Conservation (phyloP, 2,888 invertebrate species). For the Carcina quercana region DNA sequence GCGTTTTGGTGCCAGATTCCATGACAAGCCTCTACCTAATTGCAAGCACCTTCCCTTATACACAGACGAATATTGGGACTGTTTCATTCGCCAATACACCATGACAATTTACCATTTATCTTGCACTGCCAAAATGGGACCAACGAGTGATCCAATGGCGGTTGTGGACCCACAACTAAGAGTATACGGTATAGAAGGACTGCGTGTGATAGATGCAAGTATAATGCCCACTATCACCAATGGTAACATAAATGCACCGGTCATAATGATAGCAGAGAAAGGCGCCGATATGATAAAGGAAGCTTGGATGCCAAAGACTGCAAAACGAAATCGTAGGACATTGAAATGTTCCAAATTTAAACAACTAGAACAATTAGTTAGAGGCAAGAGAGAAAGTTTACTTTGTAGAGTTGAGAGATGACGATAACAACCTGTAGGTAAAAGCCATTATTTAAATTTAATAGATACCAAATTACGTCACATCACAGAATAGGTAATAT, state of each 20-base stretch:
- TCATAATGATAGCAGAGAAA: conserved; percentile 91
- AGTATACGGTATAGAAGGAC: conserved; percentile 84
- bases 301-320: conserved; percentile 71
- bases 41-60: conserved; percentile 85
- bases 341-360: conserved; percentile 34
- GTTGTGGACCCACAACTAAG: conserved; percentile 86
- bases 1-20: conserved; percentile 84
- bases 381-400: conserved; percentile 22
- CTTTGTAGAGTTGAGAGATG: conserved; percentile 45
- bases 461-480: conserved; percentile 25
- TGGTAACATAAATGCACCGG: conserved; percentile 91
- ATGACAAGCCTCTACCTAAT: conserved; percentile 84
- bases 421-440: conserved; percentile 21
- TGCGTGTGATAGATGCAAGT: conserved; percentile 90
- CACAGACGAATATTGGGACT: conserved; percentile 93
- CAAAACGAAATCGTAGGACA: conserved; percentile 34
- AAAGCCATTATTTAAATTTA: conserved; percentile 26
- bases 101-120: conserved; percentile 92
- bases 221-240: conserved; percentile 92
- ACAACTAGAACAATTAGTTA: conserved; percentile 28
- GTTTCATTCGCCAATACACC: conserved; percentile 87
- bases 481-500: conserved; percentile 4
- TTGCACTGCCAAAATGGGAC: conserved; percentile 91
- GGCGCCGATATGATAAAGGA: conserved; percentile 87
- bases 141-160: conserved; percentile 82